Conservation (phyloP, 2,888 invertebrate species). For the Myopa tessellatipennis region DNA sequence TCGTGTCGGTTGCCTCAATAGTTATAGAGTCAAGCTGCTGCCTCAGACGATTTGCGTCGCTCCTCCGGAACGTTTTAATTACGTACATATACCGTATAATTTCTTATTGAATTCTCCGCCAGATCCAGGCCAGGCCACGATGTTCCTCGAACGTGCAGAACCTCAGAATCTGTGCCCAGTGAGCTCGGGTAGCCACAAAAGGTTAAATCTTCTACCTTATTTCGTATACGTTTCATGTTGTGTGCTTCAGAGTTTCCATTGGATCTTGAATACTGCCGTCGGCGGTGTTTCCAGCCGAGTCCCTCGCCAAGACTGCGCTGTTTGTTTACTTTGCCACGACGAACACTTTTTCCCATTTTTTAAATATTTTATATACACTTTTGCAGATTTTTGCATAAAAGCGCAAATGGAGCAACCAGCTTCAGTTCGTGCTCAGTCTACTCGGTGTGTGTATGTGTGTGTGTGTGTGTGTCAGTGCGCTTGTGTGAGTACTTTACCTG, state of each 20-base stretch:
- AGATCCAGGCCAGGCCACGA: too few species aligned
- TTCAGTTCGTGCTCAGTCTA: slow-evolving; percentile 18
- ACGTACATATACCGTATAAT: too few species aligned
- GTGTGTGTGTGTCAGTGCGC: slow-evolving; percentile 44
- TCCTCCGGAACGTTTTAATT: too few species aligned
- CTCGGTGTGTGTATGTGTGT: neutral
- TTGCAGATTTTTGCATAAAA: slow-evolving; percentile 27
- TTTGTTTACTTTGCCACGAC: neutral
- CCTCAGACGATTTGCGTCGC: too few species aligned
- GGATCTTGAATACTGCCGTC: neutral
- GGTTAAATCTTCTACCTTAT: neutral
- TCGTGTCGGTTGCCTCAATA: too few species aligned
- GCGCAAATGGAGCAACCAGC: slow-evolving; percentile 22
- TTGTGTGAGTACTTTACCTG: slow-evolving; percentile 31
- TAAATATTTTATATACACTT: slow-evolving; percentile 27
- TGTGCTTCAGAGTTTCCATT: neutral
- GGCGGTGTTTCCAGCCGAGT: too few species aligned
- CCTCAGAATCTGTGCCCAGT: neutral
- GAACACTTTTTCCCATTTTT: slow-evolving; percentile 23
- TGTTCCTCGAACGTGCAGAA: neutral
- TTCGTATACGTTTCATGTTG: neutral
- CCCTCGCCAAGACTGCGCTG: neutral
- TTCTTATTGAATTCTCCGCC: too few species aligned
- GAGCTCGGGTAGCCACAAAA: neutral
- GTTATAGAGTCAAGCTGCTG: too few species aligned